Evolutionary conservation across 2,113 vertebrate genomes (phyloP).

Genomic region (Datnioides undecimradiatus): DNA sequence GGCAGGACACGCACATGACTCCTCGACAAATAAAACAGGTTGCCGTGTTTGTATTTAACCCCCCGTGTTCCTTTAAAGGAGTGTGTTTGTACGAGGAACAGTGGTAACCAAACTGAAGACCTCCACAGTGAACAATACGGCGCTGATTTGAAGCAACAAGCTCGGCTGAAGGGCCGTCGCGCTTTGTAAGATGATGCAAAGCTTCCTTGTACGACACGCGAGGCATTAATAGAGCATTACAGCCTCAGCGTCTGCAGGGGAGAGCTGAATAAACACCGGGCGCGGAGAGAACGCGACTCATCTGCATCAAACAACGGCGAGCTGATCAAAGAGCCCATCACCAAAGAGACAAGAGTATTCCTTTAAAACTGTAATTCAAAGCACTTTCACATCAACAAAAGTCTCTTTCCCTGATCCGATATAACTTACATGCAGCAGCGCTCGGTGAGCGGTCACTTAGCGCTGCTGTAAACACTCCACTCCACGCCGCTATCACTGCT

Average conservation of each 20-base stretch:
- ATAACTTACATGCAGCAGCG: not conserved
- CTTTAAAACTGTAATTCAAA: conserved; percentile 27
- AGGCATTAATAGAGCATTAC: not conserved
- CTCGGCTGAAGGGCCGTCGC: not conserved
- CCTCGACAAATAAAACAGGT: not conserved
- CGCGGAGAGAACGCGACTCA: conserved; percentile 1
- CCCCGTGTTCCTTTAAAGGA: not conserved
- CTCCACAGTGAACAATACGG: not conserved
- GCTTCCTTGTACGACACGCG: not conserved
- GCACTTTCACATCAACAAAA: conserved; percentile 22
- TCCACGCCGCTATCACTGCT: not conserved
- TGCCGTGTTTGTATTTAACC: conserved; percentile 7
- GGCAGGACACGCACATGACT: conserved; percentile 47
- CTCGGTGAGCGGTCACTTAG: not conserved
- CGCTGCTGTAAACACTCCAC: not conserved
- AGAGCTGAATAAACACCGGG: conserved; percentile 10
- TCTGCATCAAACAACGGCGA: conserved; percentile 30
- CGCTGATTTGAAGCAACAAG: not conserved
- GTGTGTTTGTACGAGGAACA: not conserved
- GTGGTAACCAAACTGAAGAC: not conserved
- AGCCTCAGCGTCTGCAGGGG: not conserved
- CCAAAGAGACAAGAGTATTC: not conserved
- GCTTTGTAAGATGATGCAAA: not conserved
- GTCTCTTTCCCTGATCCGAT: not conserved
- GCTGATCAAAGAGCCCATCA: conserved; percentile 23